These are phyloP conservation scores for Limnephilus auricula DNA, from an alignment of 2,888 invertebrate species.

Conservation along the genomic window DNA sequence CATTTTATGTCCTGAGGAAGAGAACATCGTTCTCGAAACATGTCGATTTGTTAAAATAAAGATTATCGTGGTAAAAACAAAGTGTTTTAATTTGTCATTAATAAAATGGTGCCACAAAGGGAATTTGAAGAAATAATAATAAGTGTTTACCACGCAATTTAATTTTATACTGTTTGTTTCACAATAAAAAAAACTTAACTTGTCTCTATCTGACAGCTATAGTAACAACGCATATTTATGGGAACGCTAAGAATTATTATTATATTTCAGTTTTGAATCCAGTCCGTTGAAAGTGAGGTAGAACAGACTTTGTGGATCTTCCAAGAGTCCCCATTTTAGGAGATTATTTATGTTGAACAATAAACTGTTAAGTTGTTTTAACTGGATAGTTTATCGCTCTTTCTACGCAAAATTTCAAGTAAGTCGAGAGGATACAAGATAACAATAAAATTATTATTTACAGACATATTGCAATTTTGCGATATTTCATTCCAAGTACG, in stretches of 20 bases:
- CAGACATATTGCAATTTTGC: neutral
- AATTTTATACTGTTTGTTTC: too few relatives aligned
- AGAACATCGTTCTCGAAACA: too few relatives aligned
- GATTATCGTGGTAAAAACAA: too few relatives aligned
- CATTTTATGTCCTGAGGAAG: too few relatives aligned
- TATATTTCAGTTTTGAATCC: neutral
- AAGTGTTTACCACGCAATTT: too few relatives aligned
- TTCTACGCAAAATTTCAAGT: neutral
- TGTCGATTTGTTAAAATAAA: too few relatives aligned
- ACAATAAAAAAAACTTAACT: neutral
- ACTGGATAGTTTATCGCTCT: neutral
- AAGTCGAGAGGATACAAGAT: neutral
- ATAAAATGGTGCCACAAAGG: too few relatives aligned
- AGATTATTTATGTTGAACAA: neutral
- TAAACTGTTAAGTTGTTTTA: neutral
- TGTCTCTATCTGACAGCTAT: neutral
- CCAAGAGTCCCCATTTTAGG: neutral
- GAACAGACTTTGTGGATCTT: neutral
- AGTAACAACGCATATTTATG: neutral
- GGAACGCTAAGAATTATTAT: too few relatives aligned
- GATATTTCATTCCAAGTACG: neutral
- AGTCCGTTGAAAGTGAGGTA: neutral
- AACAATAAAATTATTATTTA: neutral
- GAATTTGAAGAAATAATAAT: too few relatives aligned
- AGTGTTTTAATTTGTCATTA: too few relatives aligned